Evolutionary conservation across 2,888 invertebrate genomes (phyloP).

Genomic region (Galerucella pusilla): DNA sequence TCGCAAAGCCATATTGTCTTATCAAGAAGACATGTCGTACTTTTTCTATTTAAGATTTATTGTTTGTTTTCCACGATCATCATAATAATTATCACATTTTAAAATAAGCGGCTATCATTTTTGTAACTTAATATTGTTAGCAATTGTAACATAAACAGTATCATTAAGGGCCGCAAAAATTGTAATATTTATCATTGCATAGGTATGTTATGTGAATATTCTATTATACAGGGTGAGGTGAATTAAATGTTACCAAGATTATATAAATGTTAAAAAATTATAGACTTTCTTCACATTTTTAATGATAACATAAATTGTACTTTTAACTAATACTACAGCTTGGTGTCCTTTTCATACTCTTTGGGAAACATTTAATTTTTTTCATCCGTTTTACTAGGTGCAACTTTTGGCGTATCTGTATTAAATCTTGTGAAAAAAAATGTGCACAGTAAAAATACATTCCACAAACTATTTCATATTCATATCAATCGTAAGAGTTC

Average conservation of each 20-base stretch:
- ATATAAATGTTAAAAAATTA: neutral
- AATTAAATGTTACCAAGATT: conserved; percentile 35
- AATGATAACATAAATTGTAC: neutral
- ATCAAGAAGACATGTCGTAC: conserved; percentile 15
- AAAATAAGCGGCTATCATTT: conserved; percentile 57
- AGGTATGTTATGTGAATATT: conserved; percentile 42
- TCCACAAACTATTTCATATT: conserved; percentile 33
- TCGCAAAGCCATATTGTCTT: conserved; percentile 21
- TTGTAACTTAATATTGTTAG: conserved; percentile 48
- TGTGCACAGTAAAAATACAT: conserved; percentile 25
- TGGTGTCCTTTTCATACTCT: neutral
- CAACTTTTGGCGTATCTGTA: conserved; percentile 22
- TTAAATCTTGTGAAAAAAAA: conserved; percentile 11
- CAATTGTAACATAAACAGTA: conserved; percentile 45
- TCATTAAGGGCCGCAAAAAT: conserved; percentile 35
- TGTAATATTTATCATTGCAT: conserved; percentile 41
- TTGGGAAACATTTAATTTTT: conserved; percentile 9
- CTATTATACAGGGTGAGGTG: conserved; percentile 10
- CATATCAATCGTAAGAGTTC: conserved; percentile 38
- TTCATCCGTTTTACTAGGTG: conserved; percentile 12
- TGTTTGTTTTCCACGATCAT: conserved; percentile 29
- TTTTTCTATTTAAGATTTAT: conserved; percentile 20
- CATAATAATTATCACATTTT: conserved; percentile 32
- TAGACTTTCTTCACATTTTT: too few relatives aligned
- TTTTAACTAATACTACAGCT: neutral